Conservation (phyloP, 2,888 invertebrate genomes). For the Latrodectus hesperus region DNA sequence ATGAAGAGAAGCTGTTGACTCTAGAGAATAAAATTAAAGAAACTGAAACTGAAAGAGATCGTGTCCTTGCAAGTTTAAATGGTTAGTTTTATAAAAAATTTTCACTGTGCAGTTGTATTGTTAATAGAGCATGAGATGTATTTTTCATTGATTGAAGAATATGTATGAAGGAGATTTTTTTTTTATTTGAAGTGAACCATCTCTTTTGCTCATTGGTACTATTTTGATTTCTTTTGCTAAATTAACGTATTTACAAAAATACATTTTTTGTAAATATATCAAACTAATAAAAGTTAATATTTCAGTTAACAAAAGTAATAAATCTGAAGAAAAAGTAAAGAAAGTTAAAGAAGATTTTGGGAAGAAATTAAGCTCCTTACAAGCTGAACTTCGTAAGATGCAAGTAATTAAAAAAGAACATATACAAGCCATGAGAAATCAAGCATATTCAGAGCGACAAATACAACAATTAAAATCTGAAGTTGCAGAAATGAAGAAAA, state of each 20-base stretch:
- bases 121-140: too few species aligned
- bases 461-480: conserved; percentile 83
- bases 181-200: too few species aligned
- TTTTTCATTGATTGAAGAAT: too few species aligned
- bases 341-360: conserved; percentile 93
- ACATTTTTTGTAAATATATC: too few species aligned
- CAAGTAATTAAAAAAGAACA: conserved; percentile 93
- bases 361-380: conserved; percentile 86
- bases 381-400: conserved; percentile 87
- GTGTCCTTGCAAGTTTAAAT: conserved; percentile 80
- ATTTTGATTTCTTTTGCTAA: too few species aligned
- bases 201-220: too few species aligned
- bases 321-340: conserved; percentile 78
- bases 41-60: conserved; percentile 93
- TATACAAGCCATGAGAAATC: conserved; percentile 85
- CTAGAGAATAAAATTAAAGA: conserved; percentile 88
- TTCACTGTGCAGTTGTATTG: too few species aligned
- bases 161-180: too few species aligned
- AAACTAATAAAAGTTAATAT: too few species aligned
- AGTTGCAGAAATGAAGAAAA: conserved; percentile 86
- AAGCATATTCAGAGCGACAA: conserved; percentile 85
- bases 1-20: conserved; percentile 91
- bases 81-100: conserved; percentile 44
- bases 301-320: conserved; percentile 71
- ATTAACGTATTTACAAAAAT: too few species aligned